Evolutionary conservation across 2,113 vertebrate genomes (phyloP).

Genomic region (Tenrec ecaudatus): DNA sequence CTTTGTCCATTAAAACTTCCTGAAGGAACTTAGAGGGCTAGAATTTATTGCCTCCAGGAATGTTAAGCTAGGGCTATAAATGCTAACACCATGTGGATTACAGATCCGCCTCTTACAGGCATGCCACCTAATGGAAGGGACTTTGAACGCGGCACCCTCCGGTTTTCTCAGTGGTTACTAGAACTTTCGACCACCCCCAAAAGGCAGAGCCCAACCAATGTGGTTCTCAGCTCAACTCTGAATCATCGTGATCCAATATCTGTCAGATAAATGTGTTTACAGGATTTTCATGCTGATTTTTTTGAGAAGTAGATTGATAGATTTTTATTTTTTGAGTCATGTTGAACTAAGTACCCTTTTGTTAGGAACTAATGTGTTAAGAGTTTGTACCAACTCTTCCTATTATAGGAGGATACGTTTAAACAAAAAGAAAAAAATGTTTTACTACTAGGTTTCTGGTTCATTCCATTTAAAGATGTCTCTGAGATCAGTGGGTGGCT

Average conservation of each 20-base stretch:
- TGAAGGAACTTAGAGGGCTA: background rate
- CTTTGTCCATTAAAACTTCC: constrained; percentile 60
- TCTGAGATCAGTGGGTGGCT: too few species aligned
- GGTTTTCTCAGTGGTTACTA: background rate
- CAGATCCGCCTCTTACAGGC: background rate
- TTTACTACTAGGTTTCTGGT: too few species aligned
- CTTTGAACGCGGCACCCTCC: background rate
- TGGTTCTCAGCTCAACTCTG: too few species aligned
- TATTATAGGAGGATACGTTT: too few species aligned
- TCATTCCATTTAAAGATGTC: too few species aligned
- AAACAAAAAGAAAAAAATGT: too few species aligned
- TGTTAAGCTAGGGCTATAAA: constrained; percentile 11
- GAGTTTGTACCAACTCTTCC: too few species aligned
- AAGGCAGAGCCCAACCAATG: background rate
- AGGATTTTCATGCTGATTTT: background rate
- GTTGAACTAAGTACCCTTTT: too few species aligned
- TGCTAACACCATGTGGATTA: background rate
- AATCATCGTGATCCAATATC: background rate
- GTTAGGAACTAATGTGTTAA: too few species aligned
- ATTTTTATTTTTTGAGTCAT: too few species aligned
- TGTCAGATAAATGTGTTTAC: background rate
- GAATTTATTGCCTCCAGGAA: constrained; percentile 67
- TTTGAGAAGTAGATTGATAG: too few species aligned
- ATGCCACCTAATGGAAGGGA: background rate
- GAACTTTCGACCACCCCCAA: background rate